Base-by-base conservation (phyloP, 2,888 invertebrate genomes). In the Campoplex nolae region DNA sequence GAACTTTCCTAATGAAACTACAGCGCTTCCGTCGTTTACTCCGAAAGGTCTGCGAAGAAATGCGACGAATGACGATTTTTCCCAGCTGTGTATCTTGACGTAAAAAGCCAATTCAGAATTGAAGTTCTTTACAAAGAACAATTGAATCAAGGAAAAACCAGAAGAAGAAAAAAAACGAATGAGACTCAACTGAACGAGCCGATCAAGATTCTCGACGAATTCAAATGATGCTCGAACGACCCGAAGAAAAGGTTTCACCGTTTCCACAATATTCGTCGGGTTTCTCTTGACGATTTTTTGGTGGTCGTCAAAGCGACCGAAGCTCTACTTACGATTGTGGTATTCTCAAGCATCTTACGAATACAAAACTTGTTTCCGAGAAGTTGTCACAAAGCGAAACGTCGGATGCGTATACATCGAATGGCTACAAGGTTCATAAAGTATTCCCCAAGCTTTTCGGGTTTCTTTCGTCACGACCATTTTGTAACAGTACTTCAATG, bases 131-230 rank as follows among this genome's bases (percentile, higher is more conserved):
- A 45, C 35, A 65, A 74, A 82, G 88, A 88, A 91, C 90, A 92
- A 92, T 92, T 84, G 91, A 91, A 92, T 92, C 90, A 92, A 90
- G 87, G 87, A 89, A 91, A 91, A 89, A 88, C 89, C 32, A 62
- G 16, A 89, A 71, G 38, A 71, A 65, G 67, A 86, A 23, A 23
- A 23, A 23, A 77, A 71, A 86, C 56, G 67, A 76, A 80, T 35
- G 80, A 73, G 73, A 65, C 80, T 51, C 28, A 13, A n/a, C 23
- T 54, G 48, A 88, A 58, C 78, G 77, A 77, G 81, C 87, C 90
- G 89, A 91, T 91, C 90, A 88, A 88, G 89, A 89, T 76, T 32
- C 85, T 77, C 83, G 68, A 82, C 86, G 92, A 92, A 92, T 92
- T 92, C 90, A 90, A 92, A 92, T 91, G 89, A 87, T 78, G 81